Conservation (phyloP, 2,888 invertebrate genomes). For the Drosophila lacicola region DNA sequence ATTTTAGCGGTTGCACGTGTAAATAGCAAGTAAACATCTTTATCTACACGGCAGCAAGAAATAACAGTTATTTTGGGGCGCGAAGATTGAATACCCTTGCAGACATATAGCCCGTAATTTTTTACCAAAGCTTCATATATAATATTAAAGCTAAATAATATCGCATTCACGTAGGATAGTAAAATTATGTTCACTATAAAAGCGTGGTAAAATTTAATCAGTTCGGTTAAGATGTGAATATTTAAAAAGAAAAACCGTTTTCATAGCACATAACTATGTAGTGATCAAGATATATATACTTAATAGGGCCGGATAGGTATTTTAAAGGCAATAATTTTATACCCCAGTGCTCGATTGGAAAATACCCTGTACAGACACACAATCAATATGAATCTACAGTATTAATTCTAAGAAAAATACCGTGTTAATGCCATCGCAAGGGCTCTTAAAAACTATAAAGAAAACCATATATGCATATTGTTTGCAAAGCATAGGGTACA, state of each 20-base stretch:
- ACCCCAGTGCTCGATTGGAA: too few species aligned
- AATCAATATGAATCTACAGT: too few species aligned
- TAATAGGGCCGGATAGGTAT: too few species aligned
- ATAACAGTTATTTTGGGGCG: not conserved
- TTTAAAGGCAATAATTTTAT: too few species aligned
- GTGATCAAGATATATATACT: too few species aligned
- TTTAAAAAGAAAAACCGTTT: too few species aligned
- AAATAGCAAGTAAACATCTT: slow-evolving; percentile 9
- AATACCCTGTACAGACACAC: not conserved
- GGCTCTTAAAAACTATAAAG: not conserved
- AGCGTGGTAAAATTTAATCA: not conserved
- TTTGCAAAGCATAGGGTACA: not conserved
- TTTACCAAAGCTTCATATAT: not conserved
- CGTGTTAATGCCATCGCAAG: too few species aligned
- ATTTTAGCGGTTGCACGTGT: not conserved
- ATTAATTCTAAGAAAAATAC: too few species aligned
- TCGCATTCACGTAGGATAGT: not conserved
- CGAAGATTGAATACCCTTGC: slow-evolving; percentile 4
- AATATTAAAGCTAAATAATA: not conserved
- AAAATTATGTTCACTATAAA: not conserved
- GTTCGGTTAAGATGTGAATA: not conserved
- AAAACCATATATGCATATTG: not conserved
- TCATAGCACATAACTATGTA: too few species aligned
- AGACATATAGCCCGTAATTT: not conserved
- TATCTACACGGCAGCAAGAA: not conserved